Conservation (phyloP, 2,113 vertebrate species). For the Fregata magnificens region DNA sequence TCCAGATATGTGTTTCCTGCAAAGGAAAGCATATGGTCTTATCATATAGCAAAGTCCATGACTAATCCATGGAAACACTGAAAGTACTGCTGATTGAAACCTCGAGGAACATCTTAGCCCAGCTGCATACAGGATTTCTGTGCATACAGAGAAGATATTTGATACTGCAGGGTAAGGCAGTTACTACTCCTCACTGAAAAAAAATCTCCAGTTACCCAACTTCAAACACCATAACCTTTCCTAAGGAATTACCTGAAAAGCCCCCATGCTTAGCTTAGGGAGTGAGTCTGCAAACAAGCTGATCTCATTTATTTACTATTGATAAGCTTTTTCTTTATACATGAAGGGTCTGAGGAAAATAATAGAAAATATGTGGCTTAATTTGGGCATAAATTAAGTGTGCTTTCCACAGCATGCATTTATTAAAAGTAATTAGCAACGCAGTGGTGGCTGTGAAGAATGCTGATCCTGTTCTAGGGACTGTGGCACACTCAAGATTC, state of each 20-base stretch:
- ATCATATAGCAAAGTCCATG: not conserved
- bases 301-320: not conserved
- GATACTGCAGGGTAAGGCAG: not conserved
- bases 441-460: not conserved
- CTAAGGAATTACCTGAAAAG: not conserved
- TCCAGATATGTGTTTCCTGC: not conserved
- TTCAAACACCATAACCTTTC: not conserved
- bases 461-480: not conserved
- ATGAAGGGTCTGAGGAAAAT: not conserved
- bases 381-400: not conserved
- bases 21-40: not conserved
- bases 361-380: not conserved
- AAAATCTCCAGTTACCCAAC: not conserved
- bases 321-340: not conserved
- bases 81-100: not conserved
- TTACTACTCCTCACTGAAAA: not conserved
- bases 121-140: not conserved
- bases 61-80: not conserved
- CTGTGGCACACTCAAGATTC: not conserved
- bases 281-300: not conserved
- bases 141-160: not conserved
- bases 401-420: constrained; percentile 35
- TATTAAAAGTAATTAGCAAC: constrained; percentile 46
- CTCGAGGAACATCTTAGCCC: not conserved
- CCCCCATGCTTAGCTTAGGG: not conserved